phyloP scores from a whole-genome alignment of 2,888 invertebrate genomes.

The Harmothoe impar region DNA sequence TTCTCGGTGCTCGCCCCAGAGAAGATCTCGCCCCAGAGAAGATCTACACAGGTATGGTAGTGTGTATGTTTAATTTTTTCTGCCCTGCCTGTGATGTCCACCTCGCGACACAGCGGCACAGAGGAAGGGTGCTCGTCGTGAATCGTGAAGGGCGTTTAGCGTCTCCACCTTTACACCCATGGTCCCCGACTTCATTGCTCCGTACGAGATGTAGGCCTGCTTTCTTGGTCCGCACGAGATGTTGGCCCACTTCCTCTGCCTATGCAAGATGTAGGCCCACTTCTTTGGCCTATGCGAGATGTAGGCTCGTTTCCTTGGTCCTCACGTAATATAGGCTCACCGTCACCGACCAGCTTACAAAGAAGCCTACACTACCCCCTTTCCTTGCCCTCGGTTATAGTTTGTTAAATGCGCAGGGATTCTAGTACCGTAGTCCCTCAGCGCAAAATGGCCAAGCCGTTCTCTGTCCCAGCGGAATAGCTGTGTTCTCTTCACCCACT shows the following conservation, averaged over 20 bases:
- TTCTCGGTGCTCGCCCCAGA: not conserved
- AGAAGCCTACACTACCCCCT: not conserved
- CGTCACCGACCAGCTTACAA: not conserved
- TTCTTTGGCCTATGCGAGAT: not conserved
- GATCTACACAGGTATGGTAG: conserved; percentile 55
- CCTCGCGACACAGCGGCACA: conserved; percentile 22
- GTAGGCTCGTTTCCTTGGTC: not conserved
- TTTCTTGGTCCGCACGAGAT: not conserved
- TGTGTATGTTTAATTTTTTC: conserved; percentile 52
- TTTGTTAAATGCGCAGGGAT: too few species aligned
- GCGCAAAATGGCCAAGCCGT: too few species aligned
- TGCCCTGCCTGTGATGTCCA: conserved; percentile 55
- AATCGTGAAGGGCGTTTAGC: not conserved
- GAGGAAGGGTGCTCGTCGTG: conserved; percentile 1
- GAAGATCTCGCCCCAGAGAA: conserved; percentile 1
- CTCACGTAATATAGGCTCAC: not conserved
- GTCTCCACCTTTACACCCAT: not conserved
- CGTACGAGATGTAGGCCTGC: not conserved
- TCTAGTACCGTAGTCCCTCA: too few species aligned
- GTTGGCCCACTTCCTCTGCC: not conserved
- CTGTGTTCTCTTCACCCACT: too few species aligned
- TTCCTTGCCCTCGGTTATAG: not conserved
- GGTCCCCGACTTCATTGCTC: not conserved
- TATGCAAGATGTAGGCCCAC: not conserved
- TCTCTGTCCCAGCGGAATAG: too few species aligned